phyloP scores from a whole-genome alignment of 2,888 invertebrate species.

The Apamea sordens region DNA sequence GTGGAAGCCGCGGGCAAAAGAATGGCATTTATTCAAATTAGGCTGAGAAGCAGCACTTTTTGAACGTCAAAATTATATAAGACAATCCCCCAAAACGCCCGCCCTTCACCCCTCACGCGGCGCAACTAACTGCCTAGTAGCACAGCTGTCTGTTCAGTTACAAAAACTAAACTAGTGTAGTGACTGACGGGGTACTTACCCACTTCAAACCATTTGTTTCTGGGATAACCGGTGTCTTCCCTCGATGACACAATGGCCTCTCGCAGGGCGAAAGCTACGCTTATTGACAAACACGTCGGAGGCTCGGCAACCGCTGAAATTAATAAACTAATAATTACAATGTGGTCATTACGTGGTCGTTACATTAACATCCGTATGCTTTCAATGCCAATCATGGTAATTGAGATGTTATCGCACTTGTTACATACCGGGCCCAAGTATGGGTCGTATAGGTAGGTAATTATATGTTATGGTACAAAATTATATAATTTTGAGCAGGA shows the following conservation, averaged over 20 bases:
- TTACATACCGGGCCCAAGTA: neutral
- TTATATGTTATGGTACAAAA: neutral
- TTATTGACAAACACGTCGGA: constrained; percentile 84
- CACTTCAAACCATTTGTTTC: constrained; percentile 90
- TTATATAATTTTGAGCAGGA: neutral
- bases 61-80: neutral
- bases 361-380: too few relatives aligned
- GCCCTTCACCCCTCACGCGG: neutral
- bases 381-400: neutral
- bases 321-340: neutral
- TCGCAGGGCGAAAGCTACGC: constrained; percentile 91
- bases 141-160: neutral
- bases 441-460: neutral
- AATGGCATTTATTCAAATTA: neutral
- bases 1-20: neutral
- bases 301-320: constrained; percentile 89
- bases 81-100: neutral
- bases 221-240: constrained; percentile 89
- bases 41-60: neutral
- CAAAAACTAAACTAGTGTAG: neutral
- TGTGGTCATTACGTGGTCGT: neutral
- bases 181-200: constrained; percentile 83
- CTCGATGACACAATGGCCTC: constrained; percentile 92
- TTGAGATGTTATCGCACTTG: neutral
- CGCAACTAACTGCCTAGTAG: neutral